Percentiles rank a stretch among this genome's conserved stretches.
These are phyloP conservation scores for Erebia aethiops DNA, from an alignment of 2,888 invertebrate genomes.

Conservation along the genomic window DNA sequence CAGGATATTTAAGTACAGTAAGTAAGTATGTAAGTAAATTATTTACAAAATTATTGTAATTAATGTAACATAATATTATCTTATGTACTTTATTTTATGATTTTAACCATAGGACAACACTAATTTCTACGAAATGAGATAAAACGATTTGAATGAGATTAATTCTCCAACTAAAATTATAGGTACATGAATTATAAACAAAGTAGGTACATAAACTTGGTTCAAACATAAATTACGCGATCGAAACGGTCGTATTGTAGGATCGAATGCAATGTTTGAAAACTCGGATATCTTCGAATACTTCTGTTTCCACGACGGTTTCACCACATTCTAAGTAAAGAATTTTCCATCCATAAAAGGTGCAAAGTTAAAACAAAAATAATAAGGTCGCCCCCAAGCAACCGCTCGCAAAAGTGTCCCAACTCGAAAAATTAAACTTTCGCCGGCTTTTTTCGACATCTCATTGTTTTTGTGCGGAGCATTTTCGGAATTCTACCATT, in stretches of 20 bases:
- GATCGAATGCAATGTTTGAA: not conserved
- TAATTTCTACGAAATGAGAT: no score
- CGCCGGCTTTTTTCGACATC: conserved; percentile 66
- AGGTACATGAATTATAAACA: no score
- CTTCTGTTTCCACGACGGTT: not conserved
- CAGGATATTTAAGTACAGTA: no score
- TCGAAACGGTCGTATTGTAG: not conserved
- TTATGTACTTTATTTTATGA: no score
- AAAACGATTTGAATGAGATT: no score
- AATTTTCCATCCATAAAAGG: conserved; percentile 36
- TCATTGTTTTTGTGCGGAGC: conserved; percentile 73
- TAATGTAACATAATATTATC: no score
- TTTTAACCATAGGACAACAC: no score
- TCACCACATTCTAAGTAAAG: conserved; percentile 2
- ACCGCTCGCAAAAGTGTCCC: conserved; percentile 57
- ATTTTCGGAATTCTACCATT: conserved; percentile 79
- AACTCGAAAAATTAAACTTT: conserved; percentile 73
- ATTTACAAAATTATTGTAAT: no score
- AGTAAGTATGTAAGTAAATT: no score
- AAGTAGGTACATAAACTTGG: not conserved
- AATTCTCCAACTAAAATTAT: no score
- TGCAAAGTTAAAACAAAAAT: conserved; percentile 33
- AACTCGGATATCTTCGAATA: not conserved
- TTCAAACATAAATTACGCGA: not conserved
- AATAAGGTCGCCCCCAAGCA: conserved; percentile 42